Conservation (phyloP, 1,140 invertebrate species). For the Drosophila eugracilis region DNA sequence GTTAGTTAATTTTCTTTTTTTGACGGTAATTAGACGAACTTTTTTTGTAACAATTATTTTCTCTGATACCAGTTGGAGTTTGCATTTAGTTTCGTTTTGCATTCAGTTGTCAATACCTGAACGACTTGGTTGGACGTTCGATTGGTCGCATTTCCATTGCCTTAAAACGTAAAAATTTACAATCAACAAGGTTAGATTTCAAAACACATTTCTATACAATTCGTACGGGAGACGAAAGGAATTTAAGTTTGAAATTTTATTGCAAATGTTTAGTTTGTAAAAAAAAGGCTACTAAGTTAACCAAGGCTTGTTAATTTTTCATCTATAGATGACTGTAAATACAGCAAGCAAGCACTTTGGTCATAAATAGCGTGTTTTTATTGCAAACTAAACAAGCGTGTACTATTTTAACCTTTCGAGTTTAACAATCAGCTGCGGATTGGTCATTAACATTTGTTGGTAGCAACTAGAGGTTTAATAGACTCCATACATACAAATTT, state of each 20-base stretch:
- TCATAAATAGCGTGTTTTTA: slow-evolving; percentile 15
- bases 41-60: slow-evolving; percentile 37
- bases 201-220: neutral
- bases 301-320: neutral
- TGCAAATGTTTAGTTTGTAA: neutral
- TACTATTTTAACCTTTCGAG: slow-evolving; percentile 29
- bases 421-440: slow-evolving; percentile 4
- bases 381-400: slow-evolving; percentile 2
- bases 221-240: no score
- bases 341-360: neutral
- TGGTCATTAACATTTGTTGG: slow-evolving; percentile 2
- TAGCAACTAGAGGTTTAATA: neutral
- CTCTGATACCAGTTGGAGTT: slow-evolving; percentile 9
- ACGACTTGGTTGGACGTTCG: neutral
- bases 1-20: neutral
- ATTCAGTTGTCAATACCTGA: slow-evolving; percentile 1
- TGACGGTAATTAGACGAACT: slow-evolving; percentile 25
- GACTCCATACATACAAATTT: neutral
- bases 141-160: neutral
- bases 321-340: neutral
- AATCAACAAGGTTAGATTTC: neutral
- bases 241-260: neutral
- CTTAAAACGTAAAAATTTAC: neutral
- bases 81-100: neutral
- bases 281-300: neutral